Evolutionary conservation across 1,140 invertebrate genomes (phyloP), one percentile per base, ranked within the genome.

Genomic region (Antheraea pernyi): DNA sequence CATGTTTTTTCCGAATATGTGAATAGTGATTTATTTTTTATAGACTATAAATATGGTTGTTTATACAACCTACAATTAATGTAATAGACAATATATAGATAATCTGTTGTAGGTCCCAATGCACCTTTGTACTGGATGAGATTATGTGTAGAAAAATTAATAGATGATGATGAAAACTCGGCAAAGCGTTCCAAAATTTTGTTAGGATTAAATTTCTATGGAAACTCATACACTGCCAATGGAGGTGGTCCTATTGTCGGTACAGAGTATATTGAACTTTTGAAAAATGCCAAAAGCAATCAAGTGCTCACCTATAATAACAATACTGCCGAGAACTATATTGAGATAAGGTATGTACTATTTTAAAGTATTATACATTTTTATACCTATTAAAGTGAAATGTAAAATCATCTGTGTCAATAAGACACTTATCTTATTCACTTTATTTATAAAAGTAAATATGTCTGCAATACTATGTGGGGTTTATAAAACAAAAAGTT

Each of bases 191-290:
- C 91, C 7, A 97, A 99, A 93, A 97, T 99, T 65, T 92, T 99
- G 39, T 84, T 98, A 69, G 98, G 98, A 7, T 83, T 99, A 2
- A 99, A 99, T 92, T 98, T 99, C 91, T 99, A 99, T 93, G 98
- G 98, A 8, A 96, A 98, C 86, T 96, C 97, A 79, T 98, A 97
- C 81, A 96, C 95, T 0, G 93, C 95, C 0, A 95, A 95, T 75
- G 96, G 96, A 19, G 95, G 95, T 39, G 95, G 95, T 7, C 95
- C 97, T 2, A 96, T 99, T 76, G 85, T 98, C 19, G 96, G 95
- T 10, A 93, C 94, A 37, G 95, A 97, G 79, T 98, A 96, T 91
- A 93, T 98, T 59, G 94, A 95, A 67, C 85, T 95, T 18, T 84
- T 97, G 7, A 94, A 94, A 74, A 93, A 94, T 71, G 93, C 94